Percentiles rank a stretch among this genome's conserved stretches.
Conservation (phyloP, 2,797 vertebrate genomes). For the Eospalax fontanierii region DNA sequence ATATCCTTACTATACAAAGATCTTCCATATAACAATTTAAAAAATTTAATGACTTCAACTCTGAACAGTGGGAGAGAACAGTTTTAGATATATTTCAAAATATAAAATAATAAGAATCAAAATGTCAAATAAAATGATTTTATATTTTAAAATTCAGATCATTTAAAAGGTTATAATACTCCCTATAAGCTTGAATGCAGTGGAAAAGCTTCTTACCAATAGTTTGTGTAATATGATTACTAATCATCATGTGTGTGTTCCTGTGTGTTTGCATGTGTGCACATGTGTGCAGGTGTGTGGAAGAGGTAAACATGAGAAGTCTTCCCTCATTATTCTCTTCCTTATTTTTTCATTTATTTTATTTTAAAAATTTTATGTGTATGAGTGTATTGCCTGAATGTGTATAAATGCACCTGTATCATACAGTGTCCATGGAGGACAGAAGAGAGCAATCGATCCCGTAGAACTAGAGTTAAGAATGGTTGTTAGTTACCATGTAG, state of each 20-base stretch:
- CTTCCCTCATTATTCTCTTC: too few relatives aligned
- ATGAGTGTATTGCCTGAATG: too few relatives aligned
- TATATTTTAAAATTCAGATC: not conserved
- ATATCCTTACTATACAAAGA: slow-evolving; percentile 10
- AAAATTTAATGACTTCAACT: not conserved
- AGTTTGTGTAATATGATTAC: not conserved
- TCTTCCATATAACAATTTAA: not conserved
- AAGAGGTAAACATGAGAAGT: not conserved
- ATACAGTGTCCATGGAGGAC: too few relatives aligned
- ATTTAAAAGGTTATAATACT: not conserved
- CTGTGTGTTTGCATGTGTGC: not conserved
- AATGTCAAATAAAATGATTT: slow-evolving; percentile 29
- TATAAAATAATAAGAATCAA: slow-evolving; percentile 17
- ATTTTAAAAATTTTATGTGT: too few relatives aligned
- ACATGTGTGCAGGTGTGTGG: not conserved
- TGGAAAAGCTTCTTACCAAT: not conserved
- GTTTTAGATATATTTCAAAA: not conserved
- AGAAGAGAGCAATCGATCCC: too few relatives aligned
- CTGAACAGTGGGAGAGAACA: not conserved
- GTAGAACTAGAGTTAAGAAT: too few relatives aligned
- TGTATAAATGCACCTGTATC: too few relatives aligned
- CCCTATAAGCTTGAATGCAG: not conserved
- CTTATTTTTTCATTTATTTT: too few relatives aligned
- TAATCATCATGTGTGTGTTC: not conserved
- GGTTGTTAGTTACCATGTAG: too few relatives aligned